Evolutionary conservation across 1,140 invertebrate genomes (phyloP), one percentile per base, ranked within the genome.

Genomic region (Sinonovacula constricta): DNA sequence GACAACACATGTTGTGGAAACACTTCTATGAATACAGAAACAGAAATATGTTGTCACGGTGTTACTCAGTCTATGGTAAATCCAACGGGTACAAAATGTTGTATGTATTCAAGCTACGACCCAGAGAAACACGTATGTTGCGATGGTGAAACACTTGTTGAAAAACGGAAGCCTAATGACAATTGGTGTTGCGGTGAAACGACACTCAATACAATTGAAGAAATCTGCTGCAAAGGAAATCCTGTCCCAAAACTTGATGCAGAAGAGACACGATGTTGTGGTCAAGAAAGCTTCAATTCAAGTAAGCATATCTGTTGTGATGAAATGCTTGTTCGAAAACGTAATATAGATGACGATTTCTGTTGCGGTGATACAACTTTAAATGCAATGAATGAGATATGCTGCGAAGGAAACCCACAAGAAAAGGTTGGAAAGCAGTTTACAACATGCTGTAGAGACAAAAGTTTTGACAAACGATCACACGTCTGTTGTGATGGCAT

Each of bases 71-170:
- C n/a, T n/a, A n/a, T n/a, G n/a, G n/a, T n/a, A n/a, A n/a, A n/a
- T n/a, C n/a, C n/a, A n/a, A n/a, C n/a, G n/a, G n/a, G n/a, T n/a
- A 78, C 75, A 14, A 78, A 78, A 70, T 78, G 75, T 34, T 78
- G 75, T 54, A 57, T 53, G 4, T 22, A 22, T 10, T 62, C 39
- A 31, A 78, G 75, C 53, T 78, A 36, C 39, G 63, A 78, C 33
- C 75, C 75, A 5, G 75, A 78, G 24, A 49, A 78, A 0, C 59
- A 57, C 51, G 65, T 78, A 49, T 78, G 75, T 30, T 78, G 75
- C 36, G 56, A 63, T 62, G 65, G 75, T 4, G 36, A 31, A 22
- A 34, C 26, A 3, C 39, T 78, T 2, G 60, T 34, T 0, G 62
- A 59, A 28, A 78, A 78, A 28, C n/a, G 49, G 30, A 78, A 78